Evolutionary conservation across 2,797 vertebrate species (phyloP), one percentile per base, ranked within the genome.

Genomic region (Dryobates pubescens): DNA sequence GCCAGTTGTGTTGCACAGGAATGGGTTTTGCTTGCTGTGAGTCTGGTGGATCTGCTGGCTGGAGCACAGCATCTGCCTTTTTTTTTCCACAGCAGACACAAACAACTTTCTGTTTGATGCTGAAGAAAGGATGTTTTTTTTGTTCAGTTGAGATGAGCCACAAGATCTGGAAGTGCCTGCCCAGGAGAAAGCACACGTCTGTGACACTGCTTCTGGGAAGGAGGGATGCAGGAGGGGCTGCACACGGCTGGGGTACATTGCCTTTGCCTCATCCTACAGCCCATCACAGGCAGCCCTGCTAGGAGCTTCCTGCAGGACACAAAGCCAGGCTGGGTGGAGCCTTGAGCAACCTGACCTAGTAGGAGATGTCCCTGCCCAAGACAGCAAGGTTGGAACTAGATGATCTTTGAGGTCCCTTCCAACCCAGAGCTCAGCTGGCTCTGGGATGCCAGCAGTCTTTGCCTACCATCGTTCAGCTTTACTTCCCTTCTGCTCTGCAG

Each of bases 181-280:
- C 4, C 9, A 3, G 45, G 47, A 71, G 45, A 24, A 70, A 47
- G n/a, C 61, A 54, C 2, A 0, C 0, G 0, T 2, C 24, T 0
- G 0, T 24, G 74, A 29, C 45, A 7, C 8, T 81, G 41, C 22
- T 32, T 61, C 57, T 27, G 45, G 13, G 45, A 54, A 41, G 17
- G 13, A 22, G 22, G 43, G 27, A 2, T 5, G 1, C 20, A 20
- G 75, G 9, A 29, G 53, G 19, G 19, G 13, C 47, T 61, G 70
- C 47, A 2, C 4, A 3, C 62, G 38, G 15, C n/a, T 32, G 38
- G 17, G 17, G 24, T 19, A 17, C 0, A 0, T 6, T 51, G 26
- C 10, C 14, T 73, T 56, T 8, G 38, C 24, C 18, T 45, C 5
- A 0, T 30, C 30, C 29, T 3, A 2, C 4, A 22, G n/a, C 14